phyloP scores from a whole-genome alignment of 2,888 invertebrate genomes.

The Lepidochrysops patricia region DNA sequence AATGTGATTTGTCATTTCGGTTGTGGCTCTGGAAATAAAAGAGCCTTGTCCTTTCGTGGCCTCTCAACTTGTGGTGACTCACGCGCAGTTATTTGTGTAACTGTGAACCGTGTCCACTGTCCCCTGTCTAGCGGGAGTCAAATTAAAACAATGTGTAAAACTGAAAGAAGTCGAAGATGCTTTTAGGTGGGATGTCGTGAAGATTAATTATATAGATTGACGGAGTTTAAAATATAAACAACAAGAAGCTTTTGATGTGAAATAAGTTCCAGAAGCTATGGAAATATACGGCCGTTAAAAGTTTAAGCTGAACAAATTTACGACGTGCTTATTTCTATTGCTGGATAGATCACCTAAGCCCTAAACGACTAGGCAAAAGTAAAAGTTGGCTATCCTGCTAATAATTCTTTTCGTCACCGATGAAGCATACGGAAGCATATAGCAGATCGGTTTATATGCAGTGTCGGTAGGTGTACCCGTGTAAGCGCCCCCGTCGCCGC shows the following conservation, averaged over 20 bases:
- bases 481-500: constrained; percentile 17
- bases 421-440: too few relatives aligned
- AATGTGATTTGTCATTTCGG: not conserved
- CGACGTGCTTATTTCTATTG: too few relatives aligned
- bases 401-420: too few relatives aligned
- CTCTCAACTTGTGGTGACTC: not conserved
- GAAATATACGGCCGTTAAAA: not conserved
- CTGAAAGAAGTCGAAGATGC: not conserved
- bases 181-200: too few relatives aligned
- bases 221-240: too few relatives aligned
- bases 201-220: too few relatives aligned
- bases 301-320: not conserved
- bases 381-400: too few relatives aligned
- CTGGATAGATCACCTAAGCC: too few relatives aligned
- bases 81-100: not conserved
- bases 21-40: constrained; percentile 1
- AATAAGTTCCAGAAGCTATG: not conserved
- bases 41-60: constrained; percentile 15
- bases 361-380: too few relatives aligned
- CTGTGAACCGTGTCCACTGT: not conserved
- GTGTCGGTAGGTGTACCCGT: not conserved
- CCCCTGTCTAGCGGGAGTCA: not conserved
- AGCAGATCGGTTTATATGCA: too few relatives aligned
- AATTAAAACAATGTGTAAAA: not conserved
- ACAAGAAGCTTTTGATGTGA: too few relatives aligned